Evolutionary conservation across 2,113 vertebrate genomes (phyloP), one percentile per base, ranked within the genome.

Genomic region (Tachycineta bicolor): DNA sequence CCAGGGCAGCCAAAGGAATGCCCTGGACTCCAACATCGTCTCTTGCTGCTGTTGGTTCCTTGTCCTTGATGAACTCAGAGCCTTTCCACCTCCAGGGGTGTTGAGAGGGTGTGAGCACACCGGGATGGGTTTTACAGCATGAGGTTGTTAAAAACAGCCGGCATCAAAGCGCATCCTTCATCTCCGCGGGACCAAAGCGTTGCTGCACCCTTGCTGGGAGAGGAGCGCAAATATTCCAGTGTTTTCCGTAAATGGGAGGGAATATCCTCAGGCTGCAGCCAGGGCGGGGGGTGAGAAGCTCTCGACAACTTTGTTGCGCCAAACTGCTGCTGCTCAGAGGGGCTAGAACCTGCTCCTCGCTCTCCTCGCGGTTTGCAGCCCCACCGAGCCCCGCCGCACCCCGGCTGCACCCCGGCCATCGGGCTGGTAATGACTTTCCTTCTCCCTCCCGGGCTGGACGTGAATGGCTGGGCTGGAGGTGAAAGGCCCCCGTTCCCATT

Each of bases 401-500:
- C 37, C 0, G 5, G 33, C 75, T 83, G 34, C 86, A 6, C 34
- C 69, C 78, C 18, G 17, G 62, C 80, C 7, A 1, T 69, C 65
- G 37, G 75, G 20, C 5, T 34, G 43, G 88, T 84, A 94, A 93
- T 96, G 96, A 94, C 95, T 98, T 97, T 97, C 9, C 88, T 55
- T 93, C 87, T 95, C 76, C 28, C 11, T 94, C 75, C 81, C 3
- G 41, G 94, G 82, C 94, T 95, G 92, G 94, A 88, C 89, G 89
- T 24, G 93, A 97, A 29, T 86, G 96, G 88, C 71, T 97, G 97
- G 97, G 96, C 97, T 70, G 64, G 97, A 98, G 98, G 98, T 98
- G 97, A 98, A 98, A 98, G 98, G 97, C 95, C 97, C 93, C 94
- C 47, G 65, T 98, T 98, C 97, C 98, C 96, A 98, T 98, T 98